A percentile compares a stretch with the other conserved stretches of the same genome.
Conservation (phyloP, 2,113 vertebrate genomes). For the Eretmochelys imbricata region DNA sequence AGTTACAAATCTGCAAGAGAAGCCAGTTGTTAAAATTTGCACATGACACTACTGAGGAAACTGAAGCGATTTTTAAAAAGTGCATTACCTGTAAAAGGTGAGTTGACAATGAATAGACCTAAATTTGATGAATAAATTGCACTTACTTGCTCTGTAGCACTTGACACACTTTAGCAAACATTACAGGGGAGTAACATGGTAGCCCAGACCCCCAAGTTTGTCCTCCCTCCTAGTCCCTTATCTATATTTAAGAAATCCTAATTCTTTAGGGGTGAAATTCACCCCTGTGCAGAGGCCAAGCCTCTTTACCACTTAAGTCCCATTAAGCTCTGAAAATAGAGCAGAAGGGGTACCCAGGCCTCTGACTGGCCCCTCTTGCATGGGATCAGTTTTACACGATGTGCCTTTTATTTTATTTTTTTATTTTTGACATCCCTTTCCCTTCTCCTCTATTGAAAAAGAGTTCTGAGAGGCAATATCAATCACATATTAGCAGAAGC, state of each 20-base stretch:
- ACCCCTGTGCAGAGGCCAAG: neutral
- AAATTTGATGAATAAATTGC: neutral
- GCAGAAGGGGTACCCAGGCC: neutral
- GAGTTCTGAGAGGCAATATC: neutral
- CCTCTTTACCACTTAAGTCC: neutral
- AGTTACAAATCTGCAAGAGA: slow-evolving; percentile 9
- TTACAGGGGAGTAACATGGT: neutral
- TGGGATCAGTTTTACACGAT: neutral
- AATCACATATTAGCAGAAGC: accelerated
- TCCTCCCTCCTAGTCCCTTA: neutral
- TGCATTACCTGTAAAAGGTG: neutral
- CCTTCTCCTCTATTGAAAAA: neutral
- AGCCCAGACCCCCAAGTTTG: neutral
- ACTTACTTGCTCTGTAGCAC: slow-evolving; percentile 3
- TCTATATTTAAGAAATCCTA: neutral
- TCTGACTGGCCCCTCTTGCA: neutral
- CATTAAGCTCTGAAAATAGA: neutral
- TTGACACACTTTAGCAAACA: neutral
- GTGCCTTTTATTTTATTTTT: accelerated
- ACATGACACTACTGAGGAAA: neutral
- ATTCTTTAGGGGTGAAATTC: neutral
- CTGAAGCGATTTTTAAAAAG: neutral
- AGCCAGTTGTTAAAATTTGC: accelerated
- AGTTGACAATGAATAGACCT: accelerated
- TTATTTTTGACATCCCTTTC: accelerated